These are phyloP conservation scores for Microchirus variegatus DNA, from an alignment of 2,797 vertebrate genomes.

Conservation along the genomic window DNA sequence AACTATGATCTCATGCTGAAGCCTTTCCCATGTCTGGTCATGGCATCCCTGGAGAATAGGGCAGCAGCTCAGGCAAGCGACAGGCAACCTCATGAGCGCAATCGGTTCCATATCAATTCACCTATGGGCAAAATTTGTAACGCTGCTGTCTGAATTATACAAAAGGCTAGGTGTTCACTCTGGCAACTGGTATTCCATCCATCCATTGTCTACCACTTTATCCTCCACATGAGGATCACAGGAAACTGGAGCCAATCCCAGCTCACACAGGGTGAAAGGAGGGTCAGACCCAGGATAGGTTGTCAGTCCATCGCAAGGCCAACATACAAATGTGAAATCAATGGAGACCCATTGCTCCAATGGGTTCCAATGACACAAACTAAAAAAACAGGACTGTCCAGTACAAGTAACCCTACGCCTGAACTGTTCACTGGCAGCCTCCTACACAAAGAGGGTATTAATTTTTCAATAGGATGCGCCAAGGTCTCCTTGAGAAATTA, in stretches of 20 bases:
- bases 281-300: too few species aligned
- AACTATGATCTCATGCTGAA: slow-evolving; percentile 73
- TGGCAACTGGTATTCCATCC: slow-evolving; percentile 45
- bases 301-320: too few species aligned
- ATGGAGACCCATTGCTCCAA: slow-evolving; percentile 37
- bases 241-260: too few species aligned
- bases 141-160: slow-evolving; percentile 21
- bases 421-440: slow-evolving; percentile 17
- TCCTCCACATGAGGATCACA: too few species aligned
- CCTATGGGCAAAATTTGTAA: slow-evolving; percentile 27
- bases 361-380: slow-evolving; percentile 28
- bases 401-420: slow-evolving; percentile 27
- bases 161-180: slow-evolving; percentile 29
- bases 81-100: slow-evolving; percentile 63
- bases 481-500: slow-evolving; percentile 51
- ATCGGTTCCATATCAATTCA: slow-evolving; percentile 52
- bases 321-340: slow-evolving; percentile 52
- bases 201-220: not conserved
- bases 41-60: slow-evolving; percentile 62
- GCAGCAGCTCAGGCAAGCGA: slow-evolving; percentile 50
- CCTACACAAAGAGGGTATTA: slow-evolving; percentile 30
- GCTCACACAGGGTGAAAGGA: too few species aligned
- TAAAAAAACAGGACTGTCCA: slow-evolving; percentile 38
- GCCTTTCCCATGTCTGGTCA: slow-evolving; percentile 57
- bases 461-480: slow-evolving; percentile 68